phyloP scores from a whole-genome alignment of 2,113 vertebrate species.

The Peromyscus californicus region DNA sequence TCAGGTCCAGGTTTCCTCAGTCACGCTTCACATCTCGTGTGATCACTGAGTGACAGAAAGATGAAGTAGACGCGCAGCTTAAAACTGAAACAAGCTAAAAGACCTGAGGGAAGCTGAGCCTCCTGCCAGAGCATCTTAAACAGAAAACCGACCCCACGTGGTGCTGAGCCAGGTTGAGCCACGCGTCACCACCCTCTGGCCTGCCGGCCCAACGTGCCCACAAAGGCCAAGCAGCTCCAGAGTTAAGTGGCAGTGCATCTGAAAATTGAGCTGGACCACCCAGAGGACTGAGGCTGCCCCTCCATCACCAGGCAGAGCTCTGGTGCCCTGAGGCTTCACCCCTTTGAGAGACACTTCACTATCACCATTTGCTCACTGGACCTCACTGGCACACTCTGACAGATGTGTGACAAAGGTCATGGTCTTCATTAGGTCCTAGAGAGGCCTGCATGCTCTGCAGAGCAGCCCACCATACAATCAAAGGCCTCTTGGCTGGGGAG shows the following conservation, averaged over 20 bases:
- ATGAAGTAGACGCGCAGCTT: not conserved
- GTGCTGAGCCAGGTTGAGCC: not conserved
- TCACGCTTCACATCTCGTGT: constrained; percentile 31
- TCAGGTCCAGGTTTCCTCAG: not conserved
- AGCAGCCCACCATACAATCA: not conserved
- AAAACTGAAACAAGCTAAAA: constrained; percentile 31
- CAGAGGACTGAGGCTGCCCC: not conserved
- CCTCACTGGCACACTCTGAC: not conserved
- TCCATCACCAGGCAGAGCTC: not conserved
- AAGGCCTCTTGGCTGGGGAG: not conserved
- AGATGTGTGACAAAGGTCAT: not conserved
- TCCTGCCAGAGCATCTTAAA: not conserved
- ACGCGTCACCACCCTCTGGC: not conserved
- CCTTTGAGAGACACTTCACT: not conserved
- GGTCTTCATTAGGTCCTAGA: not conserved
- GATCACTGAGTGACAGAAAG: constrained; percentile 14
- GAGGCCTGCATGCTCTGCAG: rapidly evolving
- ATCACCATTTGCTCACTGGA: not conserved
- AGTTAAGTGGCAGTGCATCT: not conserved
- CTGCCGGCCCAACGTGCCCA: not conserved
- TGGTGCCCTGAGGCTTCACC: not conserved
- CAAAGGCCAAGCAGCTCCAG: not conserved
- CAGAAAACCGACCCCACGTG: not conserved
- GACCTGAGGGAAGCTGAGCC: not conserved
- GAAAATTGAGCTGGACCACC: not conserved